These are phyloP conservation scores for Dromococcyx pavoninus DNA, from an alignment of 2,797 vertebrate species.

Conservation along the genomic window DNA sequence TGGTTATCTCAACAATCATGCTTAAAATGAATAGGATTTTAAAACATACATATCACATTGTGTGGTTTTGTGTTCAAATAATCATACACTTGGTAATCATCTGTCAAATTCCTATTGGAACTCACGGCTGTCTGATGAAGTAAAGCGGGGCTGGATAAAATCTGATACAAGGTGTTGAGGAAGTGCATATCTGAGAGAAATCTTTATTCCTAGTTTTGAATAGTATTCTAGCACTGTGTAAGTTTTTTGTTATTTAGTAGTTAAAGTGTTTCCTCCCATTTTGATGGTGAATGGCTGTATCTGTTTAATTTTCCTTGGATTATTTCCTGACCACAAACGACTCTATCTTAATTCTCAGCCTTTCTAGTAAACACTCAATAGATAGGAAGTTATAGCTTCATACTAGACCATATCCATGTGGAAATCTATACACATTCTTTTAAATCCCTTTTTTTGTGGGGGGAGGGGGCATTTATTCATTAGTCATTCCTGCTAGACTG, in stretches of 20 bases:
- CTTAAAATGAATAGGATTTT: background rate
- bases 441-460: background rate
- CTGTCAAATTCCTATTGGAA: background rate
- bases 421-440: slow-evolving; percentile 58
- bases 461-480: background rate
- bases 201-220: background rate
- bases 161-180: background rate
- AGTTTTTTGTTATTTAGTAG: background rate
- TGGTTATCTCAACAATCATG: background rate
- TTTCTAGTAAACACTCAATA: slow-evolving; percentile 60
- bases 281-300: slow-evolving; percentile 19
- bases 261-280: slow-evolving; percentile 43
- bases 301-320: slow-evolving; percentile 52
- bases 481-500: background rate
- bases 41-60: background rate
- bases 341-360: slow-evolving; percentile 36
- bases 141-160: background rate
- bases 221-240: background rate
- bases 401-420: slow-evolving; percentile 31
- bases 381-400: slow-evolving; percentile 55
- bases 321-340: slow-evolving; percentile 58
- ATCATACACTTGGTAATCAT: background rate
- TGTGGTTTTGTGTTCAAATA: background rate
- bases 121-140: background rate
- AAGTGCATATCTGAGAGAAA: background rate